These are phyloP conservation scores for Oscheius sp. DNA, from an alignment of 2,888 invertebrate species.

Conservation along the genomic window DNA sequence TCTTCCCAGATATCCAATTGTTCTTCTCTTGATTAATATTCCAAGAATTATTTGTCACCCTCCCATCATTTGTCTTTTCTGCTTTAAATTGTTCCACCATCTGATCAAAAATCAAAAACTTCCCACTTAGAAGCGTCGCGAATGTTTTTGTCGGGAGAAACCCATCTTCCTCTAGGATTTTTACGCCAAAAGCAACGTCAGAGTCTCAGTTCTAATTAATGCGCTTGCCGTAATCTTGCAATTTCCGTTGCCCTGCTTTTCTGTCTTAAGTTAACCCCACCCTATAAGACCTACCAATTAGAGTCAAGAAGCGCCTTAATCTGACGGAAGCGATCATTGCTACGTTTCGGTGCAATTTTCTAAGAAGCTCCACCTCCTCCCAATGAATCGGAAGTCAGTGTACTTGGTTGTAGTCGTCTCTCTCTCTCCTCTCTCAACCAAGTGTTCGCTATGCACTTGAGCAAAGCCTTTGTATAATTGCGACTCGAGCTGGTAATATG, in stretches of 20 bases:
- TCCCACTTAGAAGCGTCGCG: no score
- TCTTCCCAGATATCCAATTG: no score
- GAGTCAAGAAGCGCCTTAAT: neutral
- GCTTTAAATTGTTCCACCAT: no score
- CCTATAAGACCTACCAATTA: conserved; percentile 20
- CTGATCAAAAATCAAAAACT: no score
- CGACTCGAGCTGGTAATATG: conserved; percentile 1
- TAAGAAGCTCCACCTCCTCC: neutral
- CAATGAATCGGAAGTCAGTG: neutral
- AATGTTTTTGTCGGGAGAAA: no score
- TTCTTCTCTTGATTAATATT: no score
- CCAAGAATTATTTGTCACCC: no score
- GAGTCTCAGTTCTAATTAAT: conserved; percentile 17
- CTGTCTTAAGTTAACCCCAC: conserved; percentile 20
- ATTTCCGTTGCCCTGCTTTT: conserved; percentile 8
- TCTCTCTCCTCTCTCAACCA: neutral
- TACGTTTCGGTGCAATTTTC: neutral
- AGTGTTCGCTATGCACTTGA: neutral
- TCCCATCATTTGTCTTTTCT: no score
- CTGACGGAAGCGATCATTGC: neutral
- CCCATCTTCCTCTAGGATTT: no score
- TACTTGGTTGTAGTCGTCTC: neutral
- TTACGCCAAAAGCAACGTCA: no score
- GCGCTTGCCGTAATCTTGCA: conserved; percentile 23
- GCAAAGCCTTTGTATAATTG: neutral